Evolutionary conservation across 2,797 vertebrate species (phyloP), one percentile per base, ranked within the genome.

Genomic region (Cottoperca gobio): DNA sequence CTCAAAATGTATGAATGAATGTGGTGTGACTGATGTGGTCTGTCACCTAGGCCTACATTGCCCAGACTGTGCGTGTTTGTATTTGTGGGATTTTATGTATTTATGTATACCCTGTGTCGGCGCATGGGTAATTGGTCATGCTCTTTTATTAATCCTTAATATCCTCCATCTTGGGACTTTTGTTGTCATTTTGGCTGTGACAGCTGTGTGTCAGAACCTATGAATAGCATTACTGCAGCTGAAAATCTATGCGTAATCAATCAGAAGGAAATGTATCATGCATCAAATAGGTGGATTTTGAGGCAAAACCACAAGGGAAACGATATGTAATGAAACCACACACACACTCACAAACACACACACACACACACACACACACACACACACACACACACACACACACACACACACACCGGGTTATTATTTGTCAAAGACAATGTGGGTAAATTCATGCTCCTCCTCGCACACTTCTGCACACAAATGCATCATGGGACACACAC

Each of bases 141-240:
- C 61, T 65, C 28, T 63, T 21, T 58, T 59, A 81, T 74, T 71
- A 83, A 64, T 83, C 70, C 53, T 69, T 82, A 84, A 81, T 70
- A 80, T 76, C 60, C 45, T 54, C 55, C 61, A 73, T 87, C 78
- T 77, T 73, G 12, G 6, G 73, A 42, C 54, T 66, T 78, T 72
- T 33, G 68, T 52, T 67, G 50, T 77, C 35, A 68, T 73, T 89
- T 86, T 67, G 35, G 2, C 21, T 63, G 35, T 78, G 84, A 81
- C 84, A 83, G 78, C 64, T 73, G 63, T 26, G n/a, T 82, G 78
- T 83, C 81, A 88, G 57, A 78, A 55, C 50, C 78, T 33, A 89
- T 89, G 86, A 90, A 92, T 88, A 88, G 26, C 46, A 87, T 88
- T 85, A 88, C 57, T 40, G 43, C 58, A 63, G 76, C 55, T n/a